Conservation (phyloP, 2,797 vertebrate genomes). For the Poecilia gillii region DNA sequence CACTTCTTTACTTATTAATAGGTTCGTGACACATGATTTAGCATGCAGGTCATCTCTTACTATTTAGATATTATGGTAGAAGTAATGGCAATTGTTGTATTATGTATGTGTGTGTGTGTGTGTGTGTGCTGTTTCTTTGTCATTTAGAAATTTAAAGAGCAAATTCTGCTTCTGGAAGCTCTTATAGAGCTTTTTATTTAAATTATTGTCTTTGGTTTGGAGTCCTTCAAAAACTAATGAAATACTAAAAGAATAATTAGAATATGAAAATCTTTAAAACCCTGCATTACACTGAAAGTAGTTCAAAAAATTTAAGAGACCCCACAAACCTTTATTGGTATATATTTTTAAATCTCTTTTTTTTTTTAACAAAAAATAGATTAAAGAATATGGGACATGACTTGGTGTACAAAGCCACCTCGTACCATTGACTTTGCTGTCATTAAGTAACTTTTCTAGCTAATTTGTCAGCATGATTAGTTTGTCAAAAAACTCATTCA, state of each 20-base stretch:
- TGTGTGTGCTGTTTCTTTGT: neutral
- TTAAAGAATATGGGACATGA: neutral
- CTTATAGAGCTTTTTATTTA: neutral
- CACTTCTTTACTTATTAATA: conserved; percentile 59
- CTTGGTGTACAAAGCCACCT: neutral
- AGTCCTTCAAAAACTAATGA: neutral
- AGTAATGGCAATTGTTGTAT: conserved; percentile 7
- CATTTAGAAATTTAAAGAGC: neutral
- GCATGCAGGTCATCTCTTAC: conserved; percentile 24
- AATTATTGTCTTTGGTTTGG: neutral
- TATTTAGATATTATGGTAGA: neutral
- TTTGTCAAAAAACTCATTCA: neutral
- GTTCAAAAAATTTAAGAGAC: neutral
- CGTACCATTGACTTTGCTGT: neutral
- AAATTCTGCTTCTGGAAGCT: neutral
- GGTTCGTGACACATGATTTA: conserved; percentile 39
- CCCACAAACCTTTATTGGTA: neutral
- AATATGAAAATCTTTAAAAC: neutral
- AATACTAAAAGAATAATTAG: neutral
- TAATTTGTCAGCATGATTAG: neutral
- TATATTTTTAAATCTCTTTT: neutral
- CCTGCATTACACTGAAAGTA: neutral
- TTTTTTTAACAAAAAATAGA: neutral
- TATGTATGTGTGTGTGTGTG: no score
- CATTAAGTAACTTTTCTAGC: neutral